Conservation (phyloP, 2,113 vertebrate genomes). For the Anolis sagrei region DNA sequence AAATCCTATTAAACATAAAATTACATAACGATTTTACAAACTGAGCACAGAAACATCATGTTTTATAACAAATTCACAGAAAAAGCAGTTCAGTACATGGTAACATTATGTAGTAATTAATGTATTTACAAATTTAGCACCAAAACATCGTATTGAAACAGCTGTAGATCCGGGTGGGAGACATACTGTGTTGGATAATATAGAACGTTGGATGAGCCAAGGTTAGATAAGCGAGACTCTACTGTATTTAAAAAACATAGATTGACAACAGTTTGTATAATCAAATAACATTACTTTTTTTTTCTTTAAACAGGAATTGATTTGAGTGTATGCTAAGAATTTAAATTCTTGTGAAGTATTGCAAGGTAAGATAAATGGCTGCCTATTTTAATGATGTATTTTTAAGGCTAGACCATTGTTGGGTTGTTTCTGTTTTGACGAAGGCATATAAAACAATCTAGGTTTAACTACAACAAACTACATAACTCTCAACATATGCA, state of each 20-base stretch:
- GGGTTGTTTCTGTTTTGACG: neutral
- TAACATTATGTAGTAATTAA: no score
- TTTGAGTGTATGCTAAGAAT: slow-evolving; percentile 4
- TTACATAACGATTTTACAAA: no score
- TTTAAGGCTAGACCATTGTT: neutral
- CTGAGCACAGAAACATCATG: no score
- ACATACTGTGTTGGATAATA: no score
- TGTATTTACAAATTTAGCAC: no score
- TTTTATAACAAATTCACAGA: no score
- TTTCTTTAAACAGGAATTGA: slow-evolving; percentile 11
- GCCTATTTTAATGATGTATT: neutral
- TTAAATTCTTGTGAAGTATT: neutral
- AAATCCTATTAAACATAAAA: no score
- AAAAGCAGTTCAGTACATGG: no score
- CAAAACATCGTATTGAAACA: no score
- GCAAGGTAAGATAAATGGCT: slow-evolving; percentile 5
- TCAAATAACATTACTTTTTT: neutral
- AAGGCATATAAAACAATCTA: neutral
- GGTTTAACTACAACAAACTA: neutral
- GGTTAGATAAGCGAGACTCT: no score
- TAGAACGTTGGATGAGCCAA: no score
- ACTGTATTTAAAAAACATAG: neutral
- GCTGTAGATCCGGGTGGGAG: no score
- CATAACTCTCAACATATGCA: neutral
- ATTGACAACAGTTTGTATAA: neutral